Base-by-base conservation (phyloP, 2,113 vertebrate genomes). In the Eira barbara region DNA sequence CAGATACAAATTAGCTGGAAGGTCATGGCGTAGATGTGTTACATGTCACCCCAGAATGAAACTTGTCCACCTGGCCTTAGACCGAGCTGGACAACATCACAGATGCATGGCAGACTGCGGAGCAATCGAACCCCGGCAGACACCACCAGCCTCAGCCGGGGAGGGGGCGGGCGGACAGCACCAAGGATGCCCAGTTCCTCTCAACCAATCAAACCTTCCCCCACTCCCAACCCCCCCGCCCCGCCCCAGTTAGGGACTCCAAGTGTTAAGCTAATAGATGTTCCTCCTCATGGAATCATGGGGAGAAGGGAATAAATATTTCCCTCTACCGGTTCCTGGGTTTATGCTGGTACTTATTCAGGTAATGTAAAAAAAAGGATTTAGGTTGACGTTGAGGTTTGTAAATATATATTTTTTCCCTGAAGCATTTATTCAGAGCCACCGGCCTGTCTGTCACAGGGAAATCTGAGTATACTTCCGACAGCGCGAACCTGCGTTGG, bases 91-190 rank as follows among this genome's bases (percentile, higher is more conserved):
- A 49, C 1, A 52, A 25, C 90, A n/a, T 34, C 4, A 45, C 21
- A 18, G 9, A n/a, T 8, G 20, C 10, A 6, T 0, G 5, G 59
- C 2, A 4, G 73, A 1, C 5, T 7, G 1, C 25, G 5, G 42
- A 36, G 20, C 27, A 42, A 3, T 3, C 4, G 7, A n/a, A 6
- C 9, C 20, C 4, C 4, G 1, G 4, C 1, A 14, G 5, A 55
- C 25, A 2, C 17, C 1, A 1, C 4, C 10, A 31, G 49, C 23
- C 14, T n/a, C 15, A 36, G 73, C 47, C 2, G 29, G 49, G 49
- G 6, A 17, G 63, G 4, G 31, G 31, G 31, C 0, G 10, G 49
- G 36, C 7, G 17, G 36, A 39, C 3, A 0, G 0, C 57, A 71
- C 39, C 0, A 39, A 23, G 18, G 86, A 42, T 10, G 84, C 57